Percentiles rank a stretch among this genome's conserved stretches.
Conservation (phyloP, 2,113 vertebrate genomes). For the Terrapene triunguis region DNA sequence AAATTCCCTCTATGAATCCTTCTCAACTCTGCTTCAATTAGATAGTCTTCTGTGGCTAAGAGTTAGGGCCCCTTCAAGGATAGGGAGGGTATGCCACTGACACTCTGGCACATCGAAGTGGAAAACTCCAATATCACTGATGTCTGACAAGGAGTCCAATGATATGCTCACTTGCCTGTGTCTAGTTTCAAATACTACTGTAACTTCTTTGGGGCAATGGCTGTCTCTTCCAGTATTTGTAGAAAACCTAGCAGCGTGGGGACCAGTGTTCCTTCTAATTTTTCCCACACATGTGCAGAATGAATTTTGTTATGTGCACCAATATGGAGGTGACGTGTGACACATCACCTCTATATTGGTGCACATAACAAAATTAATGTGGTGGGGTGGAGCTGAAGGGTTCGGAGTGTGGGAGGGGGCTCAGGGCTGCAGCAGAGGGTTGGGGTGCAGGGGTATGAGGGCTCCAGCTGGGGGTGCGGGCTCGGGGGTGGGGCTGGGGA, state of each 20-base stretch:
- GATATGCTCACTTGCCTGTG: not conserved
- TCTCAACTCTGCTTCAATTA: conserved; percentile 5
- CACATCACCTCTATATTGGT: no score
- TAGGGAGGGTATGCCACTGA: not conserved
- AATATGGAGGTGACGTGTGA: no score
- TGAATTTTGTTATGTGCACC: no score
- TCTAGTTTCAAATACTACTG: not conserved
- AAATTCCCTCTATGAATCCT: not conserved
- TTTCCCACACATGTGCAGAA: no score
- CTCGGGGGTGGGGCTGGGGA: no score
- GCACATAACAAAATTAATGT: no score
- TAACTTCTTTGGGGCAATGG: not conserved
- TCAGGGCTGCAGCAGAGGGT: no score
- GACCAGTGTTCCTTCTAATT: no score
- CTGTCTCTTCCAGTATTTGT: not conserved
- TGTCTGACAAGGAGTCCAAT: not conserved
- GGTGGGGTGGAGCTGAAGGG: no score
- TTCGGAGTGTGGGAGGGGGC: no score
- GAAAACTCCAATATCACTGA: conserved; percentile 1
- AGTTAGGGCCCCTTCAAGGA: not conserved
- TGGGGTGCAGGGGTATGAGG: no score
- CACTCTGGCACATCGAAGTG: not conserved
- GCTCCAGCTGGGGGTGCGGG: no score
- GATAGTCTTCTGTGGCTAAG: not conserved
- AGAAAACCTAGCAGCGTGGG: not conserved